Evolutionary conservation across 1,140 invertebrate genomes (phyloP).

Genomic region (Hylaeus volcanicus): DNA sequence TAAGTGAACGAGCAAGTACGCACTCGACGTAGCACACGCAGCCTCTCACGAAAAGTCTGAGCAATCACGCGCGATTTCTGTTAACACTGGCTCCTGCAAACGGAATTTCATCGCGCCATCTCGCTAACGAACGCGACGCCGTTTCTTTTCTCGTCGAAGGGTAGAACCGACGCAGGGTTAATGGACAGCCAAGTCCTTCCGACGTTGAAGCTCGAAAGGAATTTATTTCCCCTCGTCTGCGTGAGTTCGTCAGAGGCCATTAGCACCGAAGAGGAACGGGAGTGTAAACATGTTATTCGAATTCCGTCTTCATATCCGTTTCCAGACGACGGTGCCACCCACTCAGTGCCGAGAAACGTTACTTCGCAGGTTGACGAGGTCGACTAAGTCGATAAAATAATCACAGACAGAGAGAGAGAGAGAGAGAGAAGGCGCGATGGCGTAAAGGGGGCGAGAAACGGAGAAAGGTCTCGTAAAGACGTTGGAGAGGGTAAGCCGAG

Average conservation of each 20-base stretch:
- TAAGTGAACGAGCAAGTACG: too few relatives aligned
- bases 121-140: neutral
- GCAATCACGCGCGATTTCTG: neutral
- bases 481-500: neutral
- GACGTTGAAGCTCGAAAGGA: neutral
- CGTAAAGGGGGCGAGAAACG: neutral
- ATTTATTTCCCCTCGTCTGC: constrained; percentile 28
- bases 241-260: constrained; percentile 41
- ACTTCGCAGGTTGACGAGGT: constrained; percentile 2
- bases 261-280: constrained; percentile 39
- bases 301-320: constrained; percentile 70
- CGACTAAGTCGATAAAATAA: constrained; percentile 6
- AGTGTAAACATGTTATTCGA: constrained; percentile 69
- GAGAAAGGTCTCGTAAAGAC: neutral
- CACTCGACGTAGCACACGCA: too few relatives aligned
- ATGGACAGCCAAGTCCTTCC: constrained; percentile 3
- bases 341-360: neutral
- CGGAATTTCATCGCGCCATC: neutral
- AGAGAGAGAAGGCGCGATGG: neutral
- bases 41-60: too few relatives aligned
- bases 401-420: neutral
- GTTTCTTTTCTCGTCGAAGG: neutral
- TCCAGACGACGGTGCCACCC: constrained; percentile 36
- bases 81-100: neutral
- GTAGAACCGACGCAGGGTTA: neutral